Percentiles rank a stretch among this genome's conserved stretches.
Conservation (phyloP, 2,888 invertebrate species). For the Ceramica pisi region DNA sequence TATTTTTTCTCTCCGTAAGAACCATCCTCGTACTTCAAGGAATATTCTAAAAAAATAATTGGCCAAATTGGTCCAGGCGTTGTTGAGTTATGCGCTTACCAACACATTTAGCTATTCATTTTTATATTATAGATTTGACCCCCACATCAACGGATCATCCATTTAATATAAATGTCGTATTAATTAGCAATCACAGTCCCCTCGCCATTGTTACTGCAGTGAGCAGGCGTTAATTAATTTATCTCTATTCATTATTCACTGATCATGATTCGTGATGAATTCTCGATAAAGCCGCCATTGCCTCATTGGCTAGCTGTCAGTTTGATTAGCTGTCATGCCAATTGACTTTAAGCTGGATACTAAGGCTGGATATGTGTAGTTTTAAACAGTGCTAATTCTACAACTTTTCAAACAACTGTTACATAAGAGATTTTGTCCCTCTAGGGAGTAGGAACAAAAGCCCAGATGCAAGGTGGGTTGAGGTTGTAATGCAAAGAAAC, state of each 20-base stretch:
- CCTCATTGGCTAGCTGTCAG: background rate
- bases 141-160: background rate
- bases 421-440: no score
- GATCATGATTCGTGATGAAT: slow-evolving; percentile 25
- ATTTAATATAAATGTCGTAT: slow-evolving; percentile 47
- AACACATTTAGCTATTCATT: no score
- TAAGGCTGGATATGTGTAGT: no score
- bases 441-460: no score
- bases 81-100: no score
- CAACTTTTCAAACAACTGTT: no score
- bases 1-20: no score
- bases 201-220: slow-evolving; percentile 35
- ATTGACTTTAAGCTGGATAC: slow-evolving; percentile 11
- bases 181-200: slow-evolving; percentile 45
- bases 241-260: slow-evolving; percentile 55
- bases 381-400: background rate
- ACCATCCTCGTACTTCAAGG: no score
- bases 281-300: slow-evolving; percentile 1
- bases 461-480: no score
- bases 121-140: background rate
- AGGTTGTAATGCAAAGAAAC: no score
- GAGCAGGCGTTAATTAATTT: slow-evolving; percentile 49
- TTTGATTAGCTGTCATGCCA: slow-evolving; percentile 23
- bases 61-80: no score
- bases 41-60: no score